Conservation (phyloP, 64 coral and sea anemone species). For the Exaiptasia diaphana region DNA sequence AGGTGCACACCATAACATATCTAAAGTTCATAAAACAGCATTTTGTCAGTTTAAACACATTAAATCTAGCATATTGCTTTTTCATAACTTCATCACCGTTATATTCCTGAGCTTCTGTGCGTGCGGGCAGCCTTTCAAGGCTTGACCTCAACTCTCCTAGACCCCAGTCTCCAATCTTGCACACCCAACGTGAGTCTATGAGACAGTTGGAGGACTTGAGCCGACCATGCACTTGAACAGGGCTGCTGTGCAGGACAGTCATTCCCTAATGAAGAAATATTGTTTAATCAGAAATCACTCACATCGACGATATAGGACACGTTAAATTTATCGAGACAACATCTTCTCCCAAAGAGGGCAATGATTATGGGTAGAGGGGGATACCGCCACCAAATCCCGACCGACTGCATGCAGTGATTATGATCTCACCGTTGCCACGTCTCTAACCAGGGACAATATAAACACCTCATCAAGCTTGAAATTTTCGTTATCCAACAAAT, state of each 20-base stretch:
- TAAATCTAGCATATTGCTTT: neutral
- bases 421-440: slow-evolving; percentile 76
- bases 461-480: slow-evolving; percentile 88
- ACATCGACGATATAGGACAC: neutral
- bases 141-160: slow-evolving; percentile 74
- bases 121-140: slow-evolving; percentile 43
- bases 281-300: neutral
- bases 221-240: slow-evolving; percentile 81
- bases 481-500: slow-evolving; percentile 72
- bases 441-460: slow-evolving; percentile 71
- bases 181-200: slow-evolving; percentile 87
- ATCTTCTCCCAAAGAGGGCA: neutral
- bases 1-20: slow-evolving; percentile 54
- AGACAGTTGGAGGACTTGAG: slow-evolving; percentile 86
- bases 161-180: slow-evolving; percentile 90
- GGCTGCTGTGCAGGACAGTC: slow-evolving; percentile 78
- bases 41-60: neutral
- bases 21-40: neutral
- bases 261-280: slow-evolving; percentile 40
- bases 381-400: neutral
- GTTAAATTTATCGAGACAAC: neutral
- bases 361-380: neutral
- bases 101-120: slow-evolving; percentile 64
- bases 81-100: slow-evolving; percentile 12
- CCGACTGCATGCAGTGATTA: too few species aligned